Evolutionary conservation across 2,797 vertebrate species (phyloP), one percentile per base, ranked within the genome.

Genomic region (Podargus strigoides): DNA sequence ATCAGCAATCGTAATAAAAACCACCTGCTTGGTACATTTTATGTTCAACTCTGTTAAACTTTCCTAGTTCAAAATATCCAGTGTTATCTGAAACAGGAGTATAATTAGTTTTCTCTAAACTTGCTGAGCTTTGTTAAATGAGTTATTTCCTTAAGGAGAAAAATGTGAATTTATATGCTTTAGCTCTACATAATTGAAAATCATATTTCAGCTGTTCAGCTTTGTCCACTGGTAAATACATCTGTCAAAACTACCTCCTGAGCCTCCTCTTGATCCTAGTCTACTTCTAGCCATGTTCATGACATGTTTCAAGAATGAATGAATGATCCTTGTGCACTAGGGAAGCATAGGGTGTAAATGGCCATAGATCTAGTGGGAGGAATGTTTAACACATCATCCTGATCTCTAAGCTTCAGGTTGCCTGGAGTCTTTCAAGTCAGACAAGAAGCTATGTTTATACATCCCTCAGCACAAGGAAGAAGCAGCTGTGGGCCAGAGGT

Each of bases 1-100:
- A 94, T 96, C 94, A 96, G 85, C 90, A 88, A 60, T 76, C 95
- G 93, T 97, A 97, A 95, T 94, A 76, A 79, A 94, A 97, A 91
- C 41, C 96, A 95, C 94, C 95, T 95, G 95, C 69, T 89, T 47
- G 6, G 55, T 79, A 39, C 37, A 14, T 95, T 94, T 88, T 79
- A 69, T 76, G 59, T 88, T 91, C 82, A 92, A 63, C 69, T 66
- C 75, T 14, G 19, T 72, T 90, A 93, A 93, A 74, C 70, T 85
- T 89, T 64, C 56, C 34, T 87, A 53, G 68, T 90, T 75, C 84
- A 80, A 94, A 93, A 93, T 86, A 94, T 19, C 66, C 73, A 84
- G 19, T 56, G 69, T 44, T 94, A 52, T 95, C 69, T 55, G 73
- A 36, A 88, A 49, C 27, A 60, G n/a, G 27, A 69, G 27, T 58